A percentile compares a stretch with the other conserved stretches of the same genome.
These are phyloP conservation scores for Pyrgilauda ruficollis DNA, from an alignment of 2,113 vertebrate species.

Conservation along the genomic window DNA sequence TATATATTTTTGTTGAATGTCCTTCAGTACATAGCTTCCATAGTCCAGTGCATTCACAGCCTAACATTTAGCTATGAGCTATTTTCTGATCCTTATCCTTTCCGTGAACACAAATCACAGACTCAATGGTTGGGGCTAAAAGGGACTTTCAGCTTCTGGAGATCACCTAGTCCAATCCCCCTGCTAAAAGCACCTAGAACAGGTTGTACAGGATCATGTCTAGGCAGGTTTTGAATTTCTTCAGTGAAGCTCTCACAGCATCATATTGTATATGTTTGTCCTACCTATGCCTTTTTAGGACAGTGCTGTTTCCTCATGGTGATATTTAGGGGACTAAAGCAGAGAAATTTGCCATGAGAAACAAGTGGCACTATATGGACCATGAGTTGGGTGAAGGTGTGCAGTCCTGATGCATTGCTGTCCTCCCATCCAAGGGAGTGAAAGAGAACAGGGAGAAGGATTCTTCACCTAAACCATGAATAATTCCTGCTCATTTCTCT, in stretches of 20 bases:
- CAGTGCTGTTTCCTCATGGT: not conserved
- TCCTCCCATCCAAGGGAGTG: not conserved
- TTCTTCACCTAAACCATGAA: not conserved
- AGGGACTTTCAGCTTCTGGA: not conserved
- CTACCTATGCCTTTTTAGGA: not conserved
- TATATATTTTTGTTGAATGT: not conserved
- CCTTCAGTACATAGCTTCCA: not conserved
- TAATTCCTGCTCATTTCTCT: not conserved
- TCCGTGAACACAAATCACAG: not conserved
- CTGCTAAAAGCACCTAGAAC: not conserved
- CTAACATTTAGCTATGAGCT: not conserved
- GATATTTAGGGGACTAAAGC: not conserved
- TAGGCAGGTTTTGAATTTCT: not conserved
- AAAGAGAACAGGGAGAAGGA: not conserved
- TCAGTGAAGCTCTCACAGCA: not conserved
- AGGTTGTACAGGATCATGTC: not conserved
- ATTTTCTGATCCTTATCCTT: not conserved
- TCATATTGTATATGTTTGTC: not conserved
- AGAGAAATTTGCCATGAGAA: not conserved
- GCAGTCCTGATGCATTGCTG: not conserved
- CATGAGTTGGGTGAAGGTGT: not conserved
- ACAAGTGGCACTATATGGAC: not conserved
- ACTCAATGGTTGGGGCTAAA: not conserved
- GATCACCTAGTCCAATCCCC: not conserved
- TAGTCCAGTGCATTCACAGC: not conserved